Evolutionary conservation across 1,140 invertebrate genomes (phyloP).

Genomic region (Capitella teleta): DNA sequence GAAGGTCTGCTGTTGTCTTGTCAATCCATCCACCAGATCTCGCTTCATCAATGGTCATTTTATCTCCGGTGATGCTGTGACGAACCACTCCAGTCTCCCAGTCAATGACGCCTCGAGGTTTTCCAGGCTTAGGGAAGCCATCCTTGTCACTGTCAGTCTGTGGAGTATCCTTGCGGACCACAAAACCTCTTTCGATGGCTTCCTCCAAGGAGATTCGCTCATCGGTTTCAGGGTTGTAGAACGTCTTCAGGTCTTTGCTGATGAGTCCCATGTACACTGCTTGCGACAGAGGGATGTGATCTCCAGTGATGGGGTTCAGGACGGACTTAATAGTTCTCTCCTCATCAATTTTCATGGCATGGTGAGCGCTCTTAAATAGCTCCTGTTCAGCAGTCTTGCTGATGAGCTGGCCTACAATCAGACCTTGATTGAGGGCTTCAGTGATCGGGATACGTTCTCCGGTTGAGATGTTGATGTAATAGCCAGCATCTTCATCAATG

Average conservation of each 20-base stretch:
- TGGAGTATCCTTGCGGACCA: slow-evolving; percentile 30
- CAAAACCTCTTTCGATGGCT: slow-evolving; percentile 66
- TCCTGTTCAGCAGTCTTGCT: slow-evolving; percentile 28
- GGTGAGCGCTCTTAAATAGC: slow-evolving; percentile 24
- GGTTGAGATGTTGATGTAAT: slow-evolving; percentile 62
- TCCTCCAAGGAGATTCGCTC: slow-evolving; percentile 45
- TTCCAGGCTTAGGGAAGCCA: background rate
- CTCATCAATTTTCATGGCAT: slow-evolving; percentile 11
- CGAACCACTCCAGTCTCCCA: slow-evolving; percentile 5
- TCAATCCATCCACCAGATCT: slow-evolving; percentile 10
- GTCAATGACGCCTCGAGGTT: slow-evolving; percentile 5
- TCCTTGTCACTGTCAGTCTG: background rate
- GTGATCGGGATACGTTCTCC: slow-evolving; percentile 49
- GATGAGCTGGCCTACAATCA: slow-evolving; percentile 46
- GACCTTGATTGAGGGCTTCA: slow-evolving; percentile 48
- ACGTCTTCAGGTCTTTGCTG: slow-evolving; percentile 53
- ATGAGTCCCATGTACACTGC: slow-evolving; percentile 61
- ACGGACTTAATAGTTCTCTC: slow-evolving; percentile 31
- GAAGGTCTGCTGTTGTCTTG: slow-evolving; percentile 3
- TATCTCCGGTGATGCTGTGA: slow-evolving; percentile 8
- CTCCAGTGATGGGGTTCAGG: slow-evolving; percentile 65
- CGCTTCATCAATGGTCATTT: slow-evolving; percentile 7
- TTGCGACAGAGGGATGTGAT: slow-evolving; percentile 57
- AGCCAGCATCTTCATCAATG: slow-evolving; percentile 63
- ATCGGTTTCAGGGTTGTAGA: slow-evolving; percentile 17